These are phyloP conservation scores for Myiotriccus ornatus DNA, from an alignment of 2,797 vertebrate genomes.

Conservation along the genomic window DNA sequence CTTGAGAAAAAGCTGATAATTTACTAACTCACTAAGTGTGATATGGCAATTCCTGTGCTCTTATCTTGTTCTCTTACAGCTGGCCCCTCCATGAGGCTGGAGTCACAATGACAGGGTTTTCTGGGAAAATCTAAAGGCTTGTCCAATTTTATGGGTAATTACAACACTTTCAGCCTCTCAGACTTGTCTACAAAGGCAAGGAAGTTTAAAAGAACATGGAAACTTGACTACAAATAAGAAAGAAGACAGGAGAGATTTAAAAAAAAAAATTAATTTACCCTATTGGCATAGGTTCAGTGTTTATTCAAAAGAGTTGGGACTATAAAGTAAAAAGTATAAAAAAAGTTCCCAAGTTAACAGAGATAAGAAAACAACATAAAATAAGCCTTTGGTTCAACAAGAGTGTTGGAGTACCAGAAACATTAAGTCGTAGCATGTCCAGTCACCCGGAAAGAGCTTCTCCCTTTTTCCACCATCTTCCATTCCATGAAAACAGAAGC, in stretches of 20 bases:
- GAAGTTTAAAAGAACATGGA: not conserved
- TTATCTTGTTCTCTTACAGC: not conserved
- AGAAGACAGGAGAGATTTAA: not conserved
- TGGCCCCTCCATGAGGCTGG: not conserved
- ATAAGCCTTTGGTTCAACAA: not conserved
- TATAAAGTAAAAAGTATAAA: not conserved
- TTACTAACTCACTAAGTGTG: not conserved
- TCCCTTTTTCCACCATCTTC: not conserved
- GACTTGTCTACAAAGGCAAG: not conserved
- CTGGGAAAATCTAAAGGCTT: not conserved
- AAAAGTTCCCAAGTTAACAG: not conserved
- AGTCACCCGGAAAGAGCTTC: not conserved
- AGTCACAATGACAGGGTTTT: not conserved
- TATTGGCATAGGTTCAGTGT: not conserved
- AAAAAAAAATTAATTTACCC: not conserved
- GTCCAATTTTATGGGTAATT: slow-evolving; percentile 12
- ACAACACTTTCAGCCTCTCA: not conserved
- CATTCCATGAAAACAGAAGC: not conserved
- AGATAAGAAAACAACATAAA: not conserved
- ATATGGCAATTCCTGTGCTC: not conserved
- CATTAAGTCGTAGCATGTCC: not conserved
- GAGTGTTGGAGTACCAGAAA: not conserved
- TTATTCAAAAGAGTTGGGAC: not conserved
- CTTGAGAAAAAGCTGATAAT: not conserved
- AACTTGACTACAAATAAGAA: not conserved